Evolutionary conservation across 1,140 invertebrate genomes (phyloP), one percentile per base, ranked within the genome.

Genomic region (Bombus cullumanus): DNA sequence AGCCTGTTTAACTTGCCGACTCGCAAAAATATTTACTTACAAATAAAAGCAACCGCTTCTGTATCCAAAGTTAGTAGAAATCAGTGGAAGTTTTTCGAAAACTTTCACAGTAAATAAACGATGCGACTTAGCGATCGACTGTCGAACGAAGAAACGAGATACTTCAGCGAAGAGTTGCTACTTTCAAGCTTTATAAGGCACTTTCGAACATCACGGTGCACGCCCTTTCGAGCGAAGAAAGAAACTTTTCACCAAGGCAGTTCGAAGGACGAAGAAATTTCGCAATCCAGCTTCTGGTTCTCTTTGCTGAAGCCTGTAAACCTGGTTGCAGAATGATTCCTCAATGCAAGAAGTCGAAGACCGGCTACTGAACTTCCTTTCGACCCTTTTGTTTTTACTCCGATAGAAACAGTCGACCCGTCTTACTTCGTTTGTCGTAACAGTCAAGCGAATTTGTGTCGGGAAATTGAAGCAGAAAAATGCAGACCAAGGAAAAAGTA

Each of bases 41-140:
- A 31, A 77, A 77, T 73, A 78, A 69, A 83, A 77, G 34, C 43
- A 41, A 34, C 62, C 28, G 43, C 31, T 5, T n/a, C 22, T 39
- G 5, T 25, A 25, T 8, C 9, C 37, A 28, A 43, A 47, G 22
- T 34, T 22, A 13, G 41, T 31, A 25, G n/a, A 59, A 22, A 75
- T 75, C 57, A 53, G 47, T 75, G 31, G 4, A 75, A 75, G 12
- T 82, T 82, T 5, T 41, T 47, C 31, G 15, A 47, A n/a, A 31
- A n/a, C 22, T 22, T 74, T 37, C 41, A 53, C 69, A 39, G 41
- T 47, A 37, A 59, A 62, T 41, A 64, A 74, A 74, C 80, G 31
- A 37, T 53, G 47, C 18, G 31, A 10, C 13, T 25, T 13, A 31
- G 31, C 22, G 12, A 41, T 47, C 8, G 66, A 18, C 3, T 57